These are phyloP conservation scores for Columba janthina DNA, from an alignment of 2,113 vertebrate species.

Conservation along the genomic window DNA sequence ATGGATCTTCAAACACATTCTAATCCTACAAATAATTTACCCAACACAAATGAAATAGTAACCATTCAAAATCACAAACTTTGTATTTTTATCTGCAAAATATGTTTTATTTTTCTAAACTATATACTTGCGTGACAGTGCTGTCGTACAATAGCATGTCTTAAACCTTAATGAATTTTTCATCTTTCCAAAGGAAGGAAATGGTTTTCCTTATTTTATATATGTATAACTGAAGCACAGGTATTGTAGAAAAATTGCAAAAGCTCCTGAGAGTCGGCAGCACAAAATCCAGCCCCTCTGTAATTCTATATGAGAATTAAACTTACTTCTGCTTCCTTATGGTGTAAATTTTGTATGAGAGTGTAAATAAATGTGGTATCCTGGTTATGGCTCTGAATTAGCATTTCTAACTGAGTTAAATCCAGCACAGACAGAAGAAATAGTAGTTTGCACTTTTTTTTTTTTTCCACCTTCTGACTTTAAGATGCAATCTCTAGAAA, in stretches of 20 bases:
- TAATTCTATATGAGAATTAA: neutral
- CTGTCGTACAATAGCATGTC: neutral
- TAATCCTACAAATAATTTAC: conserved; percentile 39
- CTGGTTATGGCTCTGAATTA: neutral
- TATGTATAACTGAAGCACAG: neutral
- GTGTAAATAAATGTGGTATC: neutral
- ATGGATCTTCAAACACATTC: conserved; percentile 57
- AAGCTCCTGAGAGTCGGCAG: neutral
- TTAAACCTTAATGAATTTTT: neutral
- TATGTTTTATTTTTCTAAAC: neutral
- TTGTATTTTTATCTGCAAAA: neutral
- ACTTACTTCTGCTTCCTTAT: neutral
- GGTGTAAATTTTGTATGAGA: neutral
- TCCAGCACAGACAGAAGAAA: neutral
- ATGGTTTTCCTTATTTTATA: neutral
- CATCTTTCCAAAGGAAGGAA: neutral
- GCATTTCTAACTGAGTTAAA: neutral
- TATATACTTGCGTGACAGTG: neutral
- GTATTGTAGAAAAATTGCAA: neutral
- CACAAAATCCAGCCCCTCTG: neutral
- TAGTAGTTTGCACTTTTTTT: neutral
- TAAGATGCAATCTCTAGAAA: conserved; percentile 8
- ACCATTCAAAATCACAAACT: neutral
- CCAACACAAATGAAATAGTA: neutral
- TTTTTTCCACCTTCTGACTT: neutral